These are phyloP conservation scores for Nysson spinosus DNA, from an alignment of 2,888 invertebrate genomes.

Conservation along the genomic window DNA sequence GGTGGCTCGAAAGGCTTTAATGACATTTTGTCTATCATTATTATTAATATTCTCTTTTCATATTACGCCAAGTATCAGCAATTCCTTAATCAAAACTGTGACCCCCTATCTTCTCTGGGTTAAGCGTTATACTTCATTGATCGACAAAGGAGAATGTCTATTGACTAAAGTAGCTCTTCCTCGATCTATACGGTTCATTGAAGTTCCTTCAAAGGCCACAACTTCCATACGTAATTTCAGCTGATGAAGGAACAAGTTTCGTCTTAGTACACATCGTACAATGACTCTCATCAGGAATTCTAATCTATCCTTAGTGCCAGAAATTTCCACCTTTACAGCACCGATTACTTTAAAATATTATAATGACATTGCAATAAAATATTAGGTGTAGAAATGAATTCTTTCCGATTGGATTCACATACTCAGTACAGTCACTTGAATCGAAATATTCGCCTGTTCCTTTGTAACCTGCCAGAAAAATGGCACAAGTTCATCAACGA, in stretches of 20 bases:
- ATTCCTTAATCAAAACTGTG: not conserved
- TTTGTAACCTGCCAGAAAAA: no score
- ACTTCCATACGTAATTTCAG: slow-evolving; percentile 48
- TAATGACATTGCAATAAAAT: no score
- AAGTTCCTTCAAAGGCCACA: slow-evolving; percentile 41
- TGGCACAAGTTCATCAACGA: no score
- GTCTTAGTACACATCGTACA: slow-evolving; percentile 26
- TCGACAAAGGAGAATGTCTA: slow-evolving; percentile 38
- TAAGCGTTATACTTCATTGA: slow-evolving; percentile 11
- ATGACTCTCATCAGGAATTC: slow-evolving; percentile 33
- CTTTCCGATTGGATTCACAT: no score
- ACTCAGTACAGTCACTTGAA: no score
- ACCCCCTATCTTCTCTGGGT: not conserved
- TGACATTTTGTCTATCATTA: no score
- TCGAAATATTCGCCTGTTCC: no score
- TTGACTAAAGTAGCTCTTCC: slow-evolving; percentile 18
- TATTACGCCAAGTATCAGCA: not conserved
- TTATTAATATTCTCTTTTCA: no score
- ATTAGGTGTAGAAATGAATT: not conserved
- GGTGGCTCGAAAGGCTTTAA: no score
- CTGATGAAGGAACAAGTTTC: slow-evolving; percentile 8
- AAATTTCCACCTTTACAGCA: no score
- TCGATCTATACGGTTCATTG: slow-evolving; percentile 34
- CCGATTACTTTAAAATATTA: no score
- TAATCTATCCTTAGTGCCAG: slow-evolving; percentile 7